A percentile compares a stretch with the other conserved stretches of the same genome.
Evolutionary conservation across 2,888 invertebrate species (phyloP).

Genomic region (Tillus elongatus): DNA sequence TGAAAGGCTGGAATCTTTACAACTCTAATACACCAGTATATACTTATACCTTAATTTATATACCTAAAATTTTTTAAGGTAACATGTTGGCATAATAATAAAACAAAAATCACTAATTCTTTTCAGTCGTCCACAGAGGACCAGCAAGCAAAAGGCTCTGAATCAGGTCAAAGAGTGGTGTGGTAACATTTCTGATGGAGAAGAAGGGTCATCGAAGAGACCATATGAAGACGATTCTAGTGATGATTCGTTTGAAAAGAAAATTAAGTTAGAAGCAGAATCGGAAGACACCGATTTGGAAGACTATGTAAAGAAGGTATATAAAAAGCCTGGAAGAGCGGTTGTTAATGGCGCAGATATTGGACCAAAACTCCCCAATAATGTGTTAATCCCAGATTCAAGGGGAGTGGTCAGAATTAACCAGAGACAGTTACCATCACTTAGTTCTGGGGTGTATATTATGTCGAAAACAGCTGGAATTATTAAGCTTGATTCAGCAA

Average conservation of each 20-base stretch:
- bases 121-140: constrained; percentile 58
- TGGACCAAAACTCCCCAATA: constrained; percentile 28
- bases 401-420: constrained; percentile 68
- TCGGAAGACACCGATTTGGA: constrained; percentile 32
- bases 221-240: constrained; percentile 28
- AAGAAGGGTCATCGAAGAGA: constrained; percentile 31
- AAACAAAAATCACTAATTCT: no score
- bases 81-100: no score
- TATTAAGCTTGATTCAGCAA: constrained; percentile 56
- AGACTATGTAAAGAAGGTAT: constrained; percentile 12
- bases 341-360: constrained; percentile 27
- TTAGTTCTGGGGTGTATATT: constrained; percentile 59
- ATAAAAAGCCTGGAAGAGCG: background rate
- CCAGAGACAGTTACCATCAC: constrained; percentile 59
- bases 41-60: no score
- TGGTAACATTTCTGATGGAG: constrained; percentile 53
- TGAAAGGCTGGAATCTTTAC: no score
- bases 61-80: no score
- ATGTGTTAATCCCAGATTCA: constrained; percentile 45
- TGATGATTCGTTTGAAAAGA: constrained; percentile 38
- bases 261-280: constrained; percentile 33
- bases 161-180: constrained; percentile 82
- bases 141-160: constrained; percentile 73
- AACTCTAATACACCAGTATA: no score
- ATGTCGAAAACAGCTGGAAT: constrained; percentile 70